phyloP scores from a whole-genome alignment of 2,113 vertebrate species.

The Oreamnos americanus region DNA sequence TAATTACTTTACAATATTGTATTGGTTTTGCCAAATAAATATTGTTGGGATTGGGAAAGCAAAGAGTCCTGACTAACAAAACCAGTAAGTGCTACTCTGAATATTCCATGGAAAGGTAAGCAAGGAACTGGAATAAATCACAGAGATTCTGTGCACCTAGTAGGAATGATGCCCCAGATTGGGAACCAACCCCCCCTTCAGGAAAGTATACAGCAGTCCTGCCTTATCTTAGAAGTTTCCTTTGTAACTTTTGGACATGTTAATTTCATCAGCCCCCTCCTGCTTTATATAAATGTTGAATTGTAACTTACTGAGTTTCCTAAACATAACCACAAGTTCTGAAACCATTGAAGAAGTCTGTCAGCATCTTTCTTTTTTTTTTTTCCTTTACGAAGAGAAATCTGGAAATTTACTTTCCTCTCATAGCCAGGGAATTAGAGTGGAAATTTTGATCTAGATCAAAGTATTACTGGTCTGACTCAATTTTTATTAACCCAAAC shows the following conservation, averaged over 20 bases:
- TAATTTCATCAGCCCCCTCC: not conserved
- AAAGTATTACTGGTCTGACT: slow-evolving; percentile 33
- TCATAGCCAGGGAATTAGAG: slow-evolving; percentile 34
- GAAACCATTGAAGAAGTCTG: slow-evolving; percentile 30
- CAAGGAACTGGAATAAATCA: not conserved
- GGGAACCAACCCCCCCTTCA: not conserved
- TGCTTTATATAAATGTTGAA: slow-evolving; percentile 30
- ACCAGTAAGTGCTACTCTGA: not conserved
- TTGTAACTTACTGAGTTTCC: slow-evolving; percentile 12
- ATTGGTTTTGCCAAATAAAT: not conserved
- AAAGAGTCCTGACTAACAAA: not conserved
- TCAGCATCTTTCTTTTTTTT: slow-evolving; percentile 29
- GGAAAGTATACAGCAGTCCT: not conserved
- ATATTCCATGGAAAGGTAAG: not conserved
- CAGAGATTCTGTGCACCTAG: not conserved
- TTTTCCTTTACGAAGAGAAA: slow-evolving; percentile 50
- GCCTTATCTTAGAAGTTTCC: not conserved
- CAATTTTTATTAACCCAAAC: slow-evolving; percentile 35
- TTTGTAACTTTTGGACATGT: not conserved
- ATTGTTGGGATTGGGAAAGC: not conserved
- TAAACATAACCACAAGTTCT: slow-evolving; percentile 35
- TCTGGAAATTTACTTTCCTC: slow-evolving; percentile 51
- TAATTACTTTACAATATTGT: too few species aligned
- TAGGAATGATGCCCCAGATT: not conserved
- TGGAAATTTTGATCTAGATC: slow-evolving; percentile 55